Conservation (phyloP, 2,888 invertebrate genomes). For the Tridacna crocea region DNA sequence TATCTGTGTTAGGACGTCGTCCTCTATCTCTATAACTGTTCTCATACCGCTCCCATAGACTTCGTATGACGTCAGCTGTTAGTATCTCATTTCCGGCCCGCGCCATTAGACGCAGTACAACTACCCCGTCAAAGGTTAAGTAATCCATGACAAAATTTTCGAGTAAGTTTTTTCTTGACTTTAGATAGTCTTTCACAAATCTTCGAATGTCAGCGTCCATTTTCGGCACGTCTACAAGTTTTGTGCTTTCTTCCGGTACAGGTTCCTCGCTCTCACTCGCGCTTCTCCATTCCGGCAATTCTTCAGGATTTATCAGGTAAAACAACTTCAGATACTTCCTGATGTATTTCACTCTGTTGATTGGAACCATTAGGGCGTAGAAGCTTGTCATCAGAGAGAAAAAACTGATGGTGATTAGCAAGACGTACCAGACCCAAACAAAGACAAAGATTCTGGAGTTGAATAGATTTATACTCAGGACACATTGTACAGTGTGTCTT, state of each 20-base stretch:
- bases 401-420: slow-evolving; percentile 70
- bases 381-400: slow-evolving; percentile 70
- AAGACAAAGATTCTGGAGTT: slow-evolving; percentile 81
- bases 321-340: slow-evolving; percentile 74
- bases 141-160: slow-evolving; percentile 72
- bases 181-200: not conserved
- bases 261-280: not conserved
- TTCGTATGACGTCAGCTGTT: slow-evolving; percentile 68
- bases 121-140: slow-evolving; percentile 75
- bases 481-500: slow-evolving; percentile 79
- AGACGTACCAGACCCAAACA: slow-evolving; percentile 79
- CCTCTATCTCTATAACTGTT: too few species aligned
- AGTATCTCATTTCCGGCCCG: slow-evolving; percentile 77
- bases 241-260: not conserved
- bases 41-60: slow-evolving; percentile 51
- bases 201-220: not conserved
- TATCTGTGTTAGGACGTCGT: too few species aligned
- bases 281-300: slow-evolving; percentile 19
- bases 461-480: slow-evolving; percentile 79
- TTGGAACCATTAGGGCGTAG: slow-evolving; percentile 74
- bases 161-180: not conserved
- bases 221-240: not conserved
- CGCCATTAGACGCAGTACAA: slow-evolving; percentile 71
- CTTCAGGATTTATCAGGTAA: slow-evolving; percentile 58
- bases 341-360: slow-evolving; percentile 72